Percentiles rank a stretch among this genome's conserved stretches.
These are phyloP conservation scores for Portunus trituberculatus DNA, from an alignment of 1,140 invertebrate species.

Conservation along the genomic window DNA sequence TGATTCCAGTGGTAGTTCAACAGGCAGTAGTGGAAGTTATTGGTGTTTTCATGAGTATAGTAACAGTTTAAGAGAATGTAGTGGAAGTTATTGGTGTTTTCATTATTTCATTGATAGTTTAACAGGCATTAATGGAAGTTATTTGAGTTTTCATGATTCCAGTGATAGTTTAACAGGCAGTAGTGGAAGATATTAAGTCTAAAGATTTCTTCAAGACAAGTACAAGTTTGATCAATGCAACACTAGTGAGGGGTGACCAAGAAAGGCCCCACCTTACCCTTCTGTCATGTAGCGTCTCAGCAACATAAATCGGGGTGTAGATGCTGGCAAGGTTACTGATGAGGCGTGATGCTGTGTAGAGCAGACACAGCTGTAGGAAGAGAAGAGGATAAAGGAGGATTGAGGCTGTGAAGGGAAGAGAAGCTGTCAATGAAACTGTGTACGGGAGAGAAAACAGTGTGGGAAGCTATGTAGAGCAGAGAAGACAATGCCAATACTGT, in stretches of 20 bases:
- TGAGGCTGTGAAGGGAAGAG: not conserved
- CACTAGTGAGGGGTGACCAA: not conserved
- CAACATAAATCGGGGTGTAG: conserved; percentile 91
- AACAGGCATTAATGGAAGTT: no score
- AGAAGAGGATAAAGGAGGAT: not conserved
- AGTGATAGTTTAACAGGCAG: not conserved
- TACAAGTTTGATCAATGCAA: no score
- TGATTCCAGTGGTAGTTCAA: no score
- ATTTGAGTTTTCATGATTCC: not conserved
- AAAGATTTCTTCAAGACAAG: no score
- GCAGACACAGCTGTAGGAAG: not conserved
- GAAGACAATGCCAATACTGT: no score
- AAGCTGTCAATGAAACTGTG: no score
- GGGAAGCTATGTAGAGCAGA: no score
- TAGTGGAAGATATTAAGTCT: no score
- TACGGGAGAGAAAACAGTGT: no score
- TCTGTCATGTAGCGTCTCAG: conserved; percentile 83
- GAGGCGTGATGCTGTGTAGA: conserved; percentile 55
- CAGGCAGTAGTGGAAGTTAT: no score
- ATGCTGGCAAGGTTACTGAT: conserved; percentile 62
- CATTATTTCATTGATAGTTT: no score
- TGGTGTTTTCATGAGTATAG: not conserved
- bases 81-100: no score
- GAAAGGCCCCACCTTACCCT: not conserved
- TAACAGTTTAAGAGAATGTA: not conserved